Base-by-base conservation (phyloP, 2,797 vertebrate genomes). In the Lepilemur septentrionalis region DNA sequence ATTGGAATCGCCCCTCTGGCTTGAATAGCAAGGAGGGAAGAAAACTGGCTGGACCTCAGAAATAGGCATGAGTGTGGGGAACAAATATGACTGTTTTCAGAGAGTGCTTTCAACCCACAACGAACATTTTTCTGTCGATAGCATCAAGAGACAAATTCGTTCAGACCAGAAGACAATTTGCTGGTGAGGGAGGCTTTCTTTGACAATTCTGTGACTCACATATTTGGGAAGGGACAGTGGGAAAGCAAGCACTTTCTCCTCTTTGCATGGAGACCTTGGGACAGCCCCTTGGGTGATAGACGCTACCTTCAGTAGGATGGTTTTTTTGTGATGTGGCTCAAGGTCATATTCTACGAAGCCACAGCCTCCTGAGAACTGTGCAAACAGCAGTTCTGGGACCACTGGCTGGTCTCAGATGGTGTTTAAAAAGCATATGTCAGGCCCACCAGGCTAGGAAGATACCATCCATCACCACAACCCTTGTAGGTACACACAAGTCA, bases 401-500 rank as follows among this genome's bases (percentile, higher is more conserved):
- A 75, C 38, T 89, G 90, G 91, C 83, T 97, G 97, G 96, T 91
- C 96, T 86, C 89, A 78, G 81, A 79, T 91, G 91, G 72, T 89
- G 81, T 96, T 90, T 91, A 95, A 88, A 91, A 96, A 96, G 98
- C 97, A 97, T 25, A 70, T 94, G 97, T 95, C 97, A 95, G 1
- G 11, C 93, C 95, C 70, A 91, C 50, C 95, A 52, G 93, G 91
- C 93, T 98, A 84, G 96, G 98, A 98, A 98, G 98, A 98, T 98
- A 98, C 76, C 94, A 98, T 20, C 75, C 96, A 98, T 98, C 98
- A 98, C 98, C 98, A 96, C 41, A 80, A 78, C 98, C 95, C 97
- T 11, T 20, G 95, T 95, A 97, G 85, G 96, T 97, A 93, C 97
- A 97, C 97, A 98, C 52, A 35, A 97, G 95, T 86, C 98, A 98